Conservation (phyloP, 2,888 invertebrate species). For the Tenodera sinensis region DNA sequence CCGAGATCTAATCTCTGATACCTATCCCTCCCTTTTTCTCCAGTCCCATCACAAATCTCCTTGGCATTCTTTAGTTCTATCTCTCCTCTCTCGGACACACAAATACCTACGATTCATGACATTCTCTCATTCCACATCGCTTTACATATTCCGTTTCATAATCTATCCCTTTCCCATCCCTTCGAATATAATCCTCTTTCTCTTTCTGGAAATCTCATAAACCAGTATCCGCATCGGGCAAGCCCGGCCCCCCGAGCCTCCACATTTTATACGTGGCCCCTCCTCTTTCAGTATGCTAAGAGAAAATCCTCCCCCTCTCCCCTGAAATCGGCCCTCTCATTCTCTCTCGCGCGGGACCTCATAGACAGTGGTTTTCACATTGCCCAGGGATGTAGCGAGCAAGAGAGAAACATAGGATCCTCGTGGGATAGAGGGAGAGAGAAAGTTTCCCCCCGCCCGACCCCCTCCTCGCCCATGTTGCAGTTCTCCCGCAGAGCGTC, state of each 20-base stretch:
- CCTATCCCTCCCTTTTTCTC: neutral
- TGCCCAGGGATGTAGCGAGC: neutral
- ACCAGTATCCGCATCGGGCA: constrained; percentile 6
- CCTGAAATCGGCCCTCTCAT: neutral
- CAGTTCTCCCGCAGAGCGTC: neutral
- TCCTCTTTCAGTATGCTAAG: constrained; percentile 6
- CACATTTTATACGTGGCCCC: constrained; percentile 12
- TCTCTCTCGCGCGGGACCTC: neutral
- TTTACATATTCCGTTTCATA: neutral
- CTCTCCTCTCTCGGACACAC: neutral
- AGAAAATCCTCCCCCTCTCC: neutral
- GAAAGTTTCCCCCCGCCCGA: neutral
- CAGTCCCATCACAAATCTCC: neutral
- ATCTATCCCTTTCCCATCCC: constrained; percentile 1
- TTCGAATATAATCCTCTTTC: neutral
- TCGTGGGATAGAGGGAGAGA: neutral
- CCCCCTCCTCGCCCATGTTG: neutral
- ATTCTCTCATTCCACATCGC: neutral
- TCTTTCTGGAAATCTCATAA: constrained; percentile 7
- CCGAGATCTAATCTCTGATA: neutral
- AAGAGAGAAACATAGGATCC: neutral
- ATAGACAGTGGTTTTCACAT: neutral
- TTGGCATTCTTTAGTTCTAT: neutral
- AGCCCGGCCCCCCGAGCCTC: constrained; percentile 9
- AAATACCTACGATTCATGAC: neutral